Conservation (phyloP, 2,888 invertebrate genomes). For the Helobdella robusta region DNA sequence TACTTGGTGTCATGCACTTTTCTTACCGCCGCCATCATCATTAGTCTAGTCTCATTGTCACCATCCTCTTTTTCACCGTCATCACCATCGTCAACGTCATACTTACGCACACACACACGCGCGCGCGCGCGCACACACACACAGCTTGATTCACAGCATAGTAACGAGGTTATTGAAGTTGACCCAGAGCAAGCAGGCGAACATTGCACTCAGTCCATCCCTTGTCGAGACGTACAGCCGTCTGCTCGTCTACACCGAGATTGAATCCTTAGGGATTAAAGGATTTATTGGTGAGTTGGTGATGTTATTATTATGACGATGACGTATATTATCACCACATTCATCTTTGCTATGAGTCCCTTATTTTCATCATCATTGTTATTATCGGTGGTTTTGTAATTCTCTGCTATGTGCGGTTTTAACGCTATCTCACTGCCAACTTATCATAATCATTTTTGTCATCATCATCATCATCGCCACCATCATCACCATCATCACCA, state of each 20-base stretch:
- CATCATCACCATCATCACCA: slow-evolving; percentile 14
- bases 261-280: slow-evolving; percentile 89
- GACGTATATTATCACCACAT: background rate
- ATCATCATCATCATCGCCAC: background rate
- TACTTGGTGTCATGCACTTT: too few species aligned
- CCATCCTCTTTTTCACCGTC: background rate
- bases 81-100: too few species aligned
- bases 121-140: slow-evolving; percentile 16
- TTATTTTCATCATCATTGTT: background rate
- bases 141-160: slow-evolving; percentile 61
- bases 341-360: background rate
- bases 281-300: slow-evolving; percentile 72
- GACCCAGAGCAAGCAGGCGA: slow-evolving; percentile 65
- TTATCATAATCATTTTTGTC: background rate
- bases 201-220: slow-evolving; percentile 60
- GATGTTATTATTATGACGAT: background rate
- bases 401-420: background rate
- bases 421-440: background rate
- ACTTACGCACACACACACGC: too few species aligned
- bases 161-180: slow-evolving; percentile 72
- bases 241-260: slow-evolving; percentile 85
- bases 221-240: slow-evolving; percentile 88
- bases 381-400: background rate
- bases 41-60: background rate
- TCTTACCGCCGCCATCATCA: too few species aligned